Percentiles rank a stretch among this genome's conserved stretches.
Evolutionary conservation across 2,113 vertebrate species (phyloP).

Genomic region (Blennius ocellaris): DNA sequence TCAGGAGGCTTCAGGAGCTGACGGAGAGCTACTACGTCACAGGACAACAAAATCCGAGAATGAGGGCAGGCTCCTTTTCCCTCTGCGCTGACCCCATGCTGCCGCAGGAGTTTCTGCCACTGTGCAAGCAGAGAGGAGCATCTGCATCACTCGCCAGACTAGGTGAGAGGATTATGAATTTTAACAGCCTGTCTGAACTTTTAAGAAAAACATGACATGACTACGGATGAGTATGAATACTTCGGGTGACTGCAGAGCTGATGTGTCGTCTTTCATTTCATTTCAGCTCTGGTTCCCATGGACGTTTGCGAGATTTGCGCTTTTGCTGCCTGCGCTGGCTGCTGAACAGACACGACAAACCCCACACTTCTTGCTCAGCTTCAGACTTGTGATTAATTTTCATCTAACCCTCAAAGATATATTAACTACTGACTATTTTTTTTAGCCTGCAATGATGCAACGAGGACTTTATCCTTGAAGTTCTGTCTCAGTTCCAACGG

Average conservation of each 20-base stretch:
- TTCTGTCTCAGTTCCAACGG: neutral
- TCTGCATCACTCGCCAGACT: slow-evolving; percentile 75
- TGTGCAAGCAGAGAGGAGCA: slow-evolving; percentile 79
- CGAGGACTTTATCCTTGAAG: slow-evolving; percentile 1
- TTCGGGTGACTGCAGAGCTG: neutral
- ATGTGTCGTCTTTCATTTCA: slow-evolving; percentile 4
- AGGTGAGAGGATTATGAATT: slow-evolving; percentile 68
- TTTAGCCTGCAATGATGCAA: neutral
- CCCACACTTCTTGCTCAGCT: slow-evolving; percentile 23
- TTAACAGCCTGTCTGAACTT: neutral
- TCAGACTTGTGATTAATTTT: slow-evolving; percentile 35
- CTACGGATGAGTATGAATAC: no score
- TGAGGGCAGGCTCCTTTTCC: neutral
- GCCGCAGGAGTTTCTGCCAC: slow-evolving; percentile 80
- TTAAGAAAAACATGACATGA: neutral
- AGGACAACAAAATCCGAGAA: slow-evolving; percentile 35
- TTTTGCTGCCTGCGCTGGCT: slow-evolving; percentile 88
- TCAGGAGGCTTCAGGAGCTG: slow-evolving; percentile 85
- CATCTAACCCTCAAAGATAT: neutral
- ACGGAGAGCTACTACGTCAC: neutral
- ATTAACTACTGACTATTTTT: no score
- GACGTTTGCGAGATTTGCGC: slow-evolving; percentile 88
- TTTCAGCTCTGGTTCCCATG: slow-evolving; percentile 68
- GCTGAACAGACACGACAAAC: slow-evolving; percentile 66
- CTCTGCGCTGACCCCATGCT: slow-evolving; percentile 78